Percentiles rank a stretch among this genome's conserved stretches.
phyloP scores from a whole-genome alignment of 2,113 vertebrate genomes.

The Tringa solitaria region DNA sequence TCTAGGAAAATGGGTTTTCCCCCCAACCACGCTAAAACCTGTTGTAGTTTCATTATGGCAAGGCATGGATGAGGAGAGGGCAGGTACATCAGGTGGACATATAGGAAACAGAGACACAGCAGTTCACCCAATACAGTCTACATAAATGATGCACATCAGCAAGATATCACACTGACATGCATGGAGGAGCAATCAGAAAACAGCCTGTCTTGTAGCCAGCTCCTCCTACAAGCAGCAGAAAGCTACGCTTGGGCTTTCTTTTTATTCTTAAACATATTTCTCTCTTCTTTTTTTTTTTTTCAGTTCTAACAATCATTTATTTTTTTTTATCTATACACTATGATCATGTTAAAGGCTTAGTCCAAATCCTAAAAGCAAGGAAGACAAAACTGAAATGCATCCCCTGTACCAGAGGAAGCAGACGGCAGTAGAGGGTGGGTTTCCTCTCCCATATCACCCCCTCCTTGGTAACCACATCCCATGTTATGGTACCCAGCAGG shows the following conservation, averaged over 20 bases:
- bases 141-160: neutral
- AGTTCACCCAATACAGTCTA: neutral
- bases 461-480: neutral
- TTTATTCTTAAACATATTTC: neutral
- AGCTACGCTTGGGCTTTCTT: neutral
- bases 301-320: neutral
- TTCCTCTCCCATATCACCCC: neutral
- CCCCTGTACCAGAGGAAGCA: neutral
- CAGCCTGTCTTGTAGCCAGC: neutral
- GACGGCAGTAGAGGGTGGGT: neutral
- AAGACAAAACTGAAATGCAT: too few relatives aligned
- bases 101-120: neutral
- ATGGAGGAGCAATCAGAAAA: neutral
- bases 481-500: neutral
- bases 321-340: neutral
- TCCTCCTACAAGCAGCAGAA: neutral
- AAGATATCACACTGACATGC: rapidly evolving
- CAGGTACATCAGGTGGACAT: neutral
- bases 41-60: neutral
- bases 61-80: neutral
- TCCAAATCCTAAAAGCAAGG: neutral
- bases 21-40: neutral
- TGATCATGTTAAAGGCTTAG: neutral
- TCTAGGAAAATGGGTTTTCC: neutral
- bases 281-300: neutral